phyloP scores from a whole-genome alignment of 2,797 vertebrate genomes.

The Silurus aristotelis region DNA sequence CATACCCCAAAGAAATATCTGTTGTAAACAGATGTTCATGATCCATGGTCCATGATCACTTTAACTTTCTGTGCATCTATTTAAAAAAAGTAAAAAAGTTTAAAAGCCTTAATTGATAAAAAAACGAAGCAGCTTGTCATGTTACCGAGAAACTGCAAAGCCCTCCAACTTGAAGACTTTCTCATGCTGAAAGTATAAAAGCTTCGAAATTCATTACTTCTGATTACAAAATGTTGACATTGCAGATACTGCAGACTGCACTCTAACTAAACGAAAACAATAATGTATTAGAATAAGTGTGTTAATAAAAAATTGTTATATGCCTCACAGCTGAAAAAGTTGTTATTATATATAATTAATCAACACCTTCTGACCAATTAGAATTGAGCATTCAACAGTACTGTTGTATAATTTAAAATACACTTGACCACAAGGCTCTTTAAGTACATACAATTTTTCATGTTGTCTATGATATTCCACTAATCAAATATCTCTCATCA shows the following conservation, averaged over 20 bases:
- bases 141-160: neutral
- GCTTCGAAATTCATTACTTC: neutral
- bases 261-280: neutral
- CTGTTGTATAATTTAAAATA: neutral
- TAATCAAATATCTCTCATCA: neutral
- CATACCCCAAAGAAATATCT: neutral
- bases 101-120: neutral
- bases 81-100: neutral
- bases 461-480: neutral
- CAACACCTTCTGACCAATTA: neutral
- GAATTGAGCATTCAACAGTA: neutral
- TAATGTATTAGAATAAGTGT: neutral
- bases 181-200: neutral
- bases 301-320: neutral
- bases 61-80: neutral
- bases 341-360: neutral
- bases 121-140: neutral
- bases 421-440: neutral
- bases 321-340: neutral
- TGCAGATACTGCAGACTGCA: neutral
- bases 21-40: neutral
- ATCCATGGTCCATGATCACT: neutral
- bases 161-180: neutral
- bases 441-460: neutral
- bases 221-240: neutral